Conservation (phyloP, 2,888 invertebrate species). For the Pherbina coryleti region DNA sequence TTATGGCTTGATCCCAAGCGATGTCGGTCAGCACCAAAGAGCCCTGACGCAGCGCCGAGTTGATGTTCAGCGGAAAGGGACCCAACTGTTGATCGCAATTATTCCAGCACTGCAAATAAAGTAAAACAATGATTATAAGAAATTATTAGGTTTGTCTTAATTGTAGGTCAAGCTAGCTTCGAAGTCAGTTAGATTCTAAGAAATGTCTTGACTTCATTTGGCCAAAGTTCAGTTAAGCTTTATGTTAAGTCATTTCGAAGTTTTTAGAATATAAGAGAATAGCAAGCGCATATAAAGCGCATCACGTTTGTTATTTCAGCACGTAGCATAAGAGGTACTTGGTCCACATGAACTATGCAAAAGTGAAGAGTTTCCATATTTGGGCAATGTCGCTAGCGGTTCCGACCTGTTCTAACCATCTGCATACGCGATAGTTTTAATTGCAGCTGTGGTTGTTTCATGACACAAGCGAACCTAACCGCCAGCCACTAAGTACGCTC, state of each 20-base stretch:
- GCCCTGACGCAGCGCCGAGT: constrained; percentile 60
- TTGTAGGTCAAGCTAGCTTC: neutral
- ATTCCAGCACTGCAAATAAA: constrained; percentile 60
- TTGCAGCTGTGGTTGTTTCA: no score
- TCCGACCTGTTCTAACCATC: neutral
- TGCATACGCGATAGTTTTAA: no score
- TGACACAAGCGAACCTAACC: no score
- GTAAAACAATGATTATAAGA: constrained; percentile 33
- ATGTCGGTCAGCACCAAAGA: constrained; percentile 61
- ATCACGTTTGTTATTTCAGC: no score
- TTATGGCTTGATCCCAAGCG: constrained; percentile 62
- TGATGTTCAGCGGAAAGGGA: constrained; percentile 59
- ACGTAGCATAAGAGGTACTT: neutral
- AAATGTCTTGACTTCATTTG: no score
- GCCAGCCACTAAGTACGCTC: no score
- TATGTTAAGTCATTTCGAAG: no score
- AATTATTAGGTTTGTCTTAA: neutral
- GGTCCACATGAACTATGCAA: neutral
- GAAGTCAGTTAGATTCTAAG: neutral
- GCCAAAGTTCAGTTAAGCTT: no score
- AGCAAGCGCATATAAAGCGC: no score
- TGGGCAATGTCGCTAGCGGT: constrained; percentile 8
- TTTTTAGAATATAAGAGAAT: no score
- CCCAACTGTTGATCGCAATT: constrained; percentile 62
- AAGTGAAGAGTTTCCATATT: constrained; percentile 10